These are phyloP conservation scores for Parazoanthus darwini DNA, from an alignment of 92 coral and sea anemone genomes.

Conservation along the genomic window DNA sequence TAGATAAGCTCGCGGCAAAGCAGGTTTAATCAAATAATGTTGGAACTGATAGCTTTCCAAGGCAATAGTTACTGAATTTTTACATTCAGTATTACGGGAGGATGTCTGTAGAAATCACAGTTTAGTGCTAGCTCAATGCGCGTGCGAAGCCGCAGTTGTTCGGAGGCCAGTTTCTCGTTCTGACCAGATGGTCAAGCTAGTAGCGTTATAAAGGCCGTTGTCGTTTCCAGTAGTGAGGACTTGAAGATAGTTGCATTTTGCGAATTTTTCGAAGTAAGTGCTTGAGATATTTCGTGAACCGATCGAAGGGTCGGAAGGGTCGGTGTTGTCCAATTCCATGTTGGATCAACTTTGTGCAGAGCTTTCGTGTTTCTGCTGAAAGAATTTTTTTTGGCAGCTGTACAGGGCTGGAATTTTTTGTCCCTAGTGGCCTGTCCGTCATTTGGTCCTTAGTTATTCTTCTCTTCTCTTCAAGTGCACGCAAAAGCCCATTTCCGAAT, in stretches of 20 bases:
- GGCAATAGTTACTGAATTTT: background rate
- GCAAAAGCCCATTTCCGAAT: background rate
- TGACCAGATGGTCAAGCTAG: slow-evolving; percentile 60
- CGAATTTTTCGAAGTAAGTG: too few relatives aligned
- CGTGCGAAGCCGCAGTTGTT: slow-evolving; percentile 7
- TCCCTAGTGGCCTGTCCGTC: background rate
- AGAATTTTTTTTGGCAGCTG: background rate
- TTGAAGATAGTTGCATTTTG: slow-evolving; percentile 10
- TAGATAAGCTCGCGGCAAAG: slow-evolving; percentile 23
- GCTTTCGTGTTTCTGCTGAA: background rate
- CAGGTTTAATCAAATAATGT: slow-evolving; percentile 49
- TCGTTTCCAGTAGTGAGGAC: slow-evolving; percentile 37
- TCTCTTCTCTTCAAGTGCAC: background rate
- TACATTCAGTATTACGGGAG: slow-evolving; percentile 21
- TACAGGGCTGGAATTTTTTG: background rate
- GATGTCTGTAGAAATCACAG: slow-evolving; percentile 16
- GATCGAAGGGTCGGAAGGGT: too few relatives aligned
- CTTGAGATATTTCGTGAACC: too few relatives aligned
- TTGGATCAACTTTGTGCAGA: too few relatives aligned
- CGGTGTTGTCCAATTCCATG: too few relatives aligned
- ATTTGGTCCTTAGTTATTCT: background rate
- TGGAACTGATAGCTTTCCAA: slow-evolving; percentile 33
- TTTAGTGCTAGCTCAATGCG: slow-evolving; percentile 31
- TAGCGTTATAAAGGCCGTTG: slow-evolving; percentile 43
- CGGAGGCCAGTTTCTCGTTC: slow-evolving; percentile 22